Evolutionary conservation across 1,140 invertebrate genomes (phyloP).

Genomic region (Gonatopus flavifemur): DNA sequence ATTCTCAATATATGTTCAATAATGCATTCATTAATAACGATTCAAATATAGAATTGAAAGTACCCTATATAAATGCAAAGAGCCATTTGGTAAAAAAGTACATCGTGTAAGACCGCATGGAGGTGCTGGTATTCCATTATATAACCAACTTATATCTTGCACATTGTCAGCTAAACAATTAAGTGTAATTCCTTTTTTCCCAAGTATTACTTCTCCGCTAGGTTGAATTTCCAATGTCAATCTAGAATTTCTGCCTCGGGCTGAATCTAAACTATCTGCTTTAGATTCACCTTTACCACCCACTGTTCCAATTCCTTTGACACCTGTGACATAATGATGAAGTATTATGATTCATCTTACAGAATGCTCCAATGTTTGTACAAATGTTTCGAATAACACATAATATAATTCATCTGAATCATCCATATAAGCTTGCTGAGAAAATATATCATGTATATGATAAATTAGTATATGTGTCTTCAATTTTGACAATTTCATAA

Average conservation of each 20-base stretch:
- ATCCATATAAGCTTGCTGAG: too few relatives aligned
- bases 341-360: too few relatives aligned
- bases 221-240: conserved; percentile 43
- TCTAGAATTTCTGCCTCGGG: conserved; percentile 23
- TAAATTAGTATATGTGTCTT: too few relatives aligned
- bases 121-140: conserved; percentile 44
- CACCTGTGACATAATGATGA: conserved; percentile 36
- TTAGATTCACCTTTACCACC: conserved; percentile 40
- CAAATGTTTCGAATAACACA: too few relatives aligned
- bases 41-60: neutral
- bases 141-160: conserved; percentile 45
- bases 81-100: conserved; percentile 41
- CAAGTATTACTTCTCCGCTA: conserved; percentile 45
- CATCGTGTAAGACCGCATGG: conserved; percentile 44
- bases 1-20: conserved; percentile 6
- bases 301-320: conserved; percentile 42
- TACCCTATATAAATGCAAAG: conserved; percentile 50
- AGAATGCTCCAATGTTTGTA: too few relatives aligned
- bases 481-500: too few relatives aligned
- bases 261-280: conserved; percentile 24
- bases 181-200: conserved; percentile 45
- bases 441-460: too few relatives aligned
- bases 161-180: conserved; percentile 38
- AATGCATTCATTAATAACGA: neutral
- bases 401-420: too few relatives aligned